phyloP scores from a whole-genome alignment of 1,140 invertebrate species.

The Bombus cullumanus region DNA sequence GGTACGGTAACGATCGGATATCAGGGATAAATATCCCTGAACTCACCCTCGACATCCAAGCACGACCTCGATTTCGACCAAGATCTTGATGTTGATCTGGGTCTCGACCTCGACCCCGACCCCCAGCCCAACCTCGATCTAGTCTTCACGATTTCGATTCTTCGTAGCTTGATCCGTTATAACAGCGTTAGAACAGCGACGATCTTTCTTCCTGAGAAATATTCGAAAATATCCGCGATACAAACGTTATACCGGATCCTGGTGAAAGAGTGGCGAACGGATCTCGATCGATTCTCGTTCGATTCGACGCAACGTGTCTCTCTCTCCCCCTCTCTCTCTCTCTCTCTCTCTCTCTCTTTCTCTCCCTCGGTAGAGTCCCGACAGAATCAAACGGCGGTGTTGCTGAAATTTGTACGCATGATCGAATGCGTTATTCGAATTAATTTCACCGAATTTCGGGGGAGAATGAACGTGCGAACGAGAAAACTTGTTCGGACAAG shows the following conservation, averaged over 20 bases:
- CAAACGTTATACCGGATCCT: not conserved
- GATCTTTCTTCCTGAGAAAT: not conserved
- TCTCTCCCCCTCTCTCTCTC: no score
- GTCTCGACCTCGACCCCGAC: conserved; percentile 60
- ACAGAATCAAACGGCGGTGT: not conserved
- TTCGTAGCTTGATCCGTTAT: not conserved
- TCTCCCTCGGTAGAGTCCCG: no score
- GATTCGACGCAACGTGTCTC: not conserved
- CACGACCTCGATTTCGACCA: conserved; percentile 52
- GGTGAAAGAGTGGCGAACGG: not conserved
- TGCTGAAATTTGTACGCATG: conserved; percentile 1
- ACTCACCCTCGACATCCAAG: conserved; percentile 44
- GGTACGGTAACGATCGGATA: not conserved
- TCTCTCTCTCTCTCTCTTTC: no score
- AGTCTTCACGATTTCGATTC: not conserved
- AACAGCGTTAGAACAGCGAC: no score
- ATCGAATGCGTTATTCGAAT: not conserved
- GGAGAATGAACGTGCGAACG: not conserved
- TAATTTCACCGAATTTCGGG: not conserved
- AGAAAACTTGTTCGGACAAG: not conserved
- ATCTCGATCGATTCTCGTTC: not conserved
- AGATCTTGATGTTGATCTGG: conserved; percentile 52
- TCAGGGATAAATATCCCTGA: not conserved
- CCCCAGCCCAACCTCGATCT: conserved; percentile 6
- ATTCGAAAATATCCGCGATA: not conserved